Percentiles rank a stretch among this genome's conserved stretches.
Conservation (phyloP, 1,140 invertebrate species). For the Drosophila yakuba region DNA sequence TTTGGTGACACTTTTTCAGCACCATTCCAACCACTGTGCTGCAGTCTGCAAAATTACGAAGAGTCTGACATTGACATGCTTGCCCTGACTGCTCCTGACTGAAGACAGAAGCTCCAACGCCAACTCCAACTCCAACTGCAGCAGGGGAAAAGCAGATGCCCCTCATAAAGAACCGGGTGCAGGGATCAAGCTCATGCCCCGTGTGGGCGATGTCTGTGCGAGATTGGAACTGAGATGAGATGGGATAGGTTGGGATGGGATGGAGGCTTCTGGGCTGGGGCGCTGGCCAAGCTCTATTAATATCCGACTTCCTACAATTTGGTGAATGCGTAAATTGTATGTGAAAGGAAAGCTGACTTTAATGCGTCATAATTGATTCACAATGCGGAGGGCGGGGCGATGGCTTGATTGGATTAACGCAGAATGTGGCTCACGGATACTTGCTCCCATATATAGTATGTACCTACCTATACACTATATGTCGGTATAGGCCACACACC, state of each 20-base stretch:
- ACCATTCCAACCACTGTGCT: constrained; percentile 27
- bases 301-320: constrained; percentile 75
- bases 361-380: constrained; percentile 81
- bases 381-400: constrained; percentile 47
- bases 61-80: constrained; percentile 71
- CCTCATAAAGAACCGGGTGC: constrained; percentile 41
- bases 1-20: too few species aligned
- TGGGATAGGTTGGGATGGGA: background rate
- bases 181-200: constrained; percentile 33
- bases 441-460: constrained; percentile 1
- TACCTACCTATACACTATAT: background rate
- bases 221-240: constrained; percentile 18
- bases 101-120: constrained; percentile 26
- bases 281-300: constrained; percentile 57
- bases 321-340: constrained; percentile 71
- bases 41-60: constrained; percentile 9
- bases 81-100: constrained; percentile 22
- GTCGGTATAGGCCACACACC: background rate
- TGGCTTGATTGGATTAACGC: constrained; percentile 68
- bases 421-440: constrained; percentile 36
- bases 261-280: constrained; percentile 25
- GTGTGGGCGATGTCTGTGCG: constrained; percentile 55
- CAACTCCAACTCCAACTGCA: constrained; percentile 1
- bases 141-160: constrained; percentile 34
- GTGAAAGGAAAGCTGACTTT: constrained; percentile 65